These are phyloP conservation scores for Orchesella flavescens DNA, from an alignment of 2,888 invertebrate genomes.

Conservation along the genomic window DNA sequence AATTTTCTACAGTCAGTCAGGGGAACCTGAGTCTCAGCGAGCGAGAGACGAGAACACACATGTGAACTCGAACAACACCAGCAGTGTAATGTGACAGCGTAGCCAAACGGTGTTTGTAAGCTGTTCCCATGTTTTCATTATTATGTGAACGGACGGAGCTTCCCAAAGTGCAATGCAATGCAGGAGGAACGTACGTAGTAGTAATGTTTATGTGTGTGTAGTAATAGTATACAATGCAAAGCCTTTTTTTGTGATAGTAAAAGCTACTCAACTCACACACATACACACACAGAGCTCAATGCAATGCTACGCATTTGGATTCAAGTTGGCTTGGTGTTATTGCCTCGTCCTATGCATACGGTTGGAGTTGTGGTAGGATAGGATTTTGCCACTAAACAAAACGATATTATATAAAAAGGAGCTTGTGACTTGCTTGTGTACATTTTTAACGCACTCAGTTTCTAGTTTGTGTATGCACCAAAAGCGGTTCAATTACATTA, in stretches of 20 bases:
- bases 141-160: slow-evolving; percentile 46
- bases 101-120: slow-evolving; percentile 51
- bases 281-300: not conserved
- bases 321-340: slow-evolving; percentile 40
- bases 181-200: slow-evolving; percentile 5
- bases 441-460: slow-evolving; percentile 26
- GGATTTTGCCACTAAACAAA: slow-evolving; percentile 57
- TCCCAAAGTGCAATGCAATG: slow-evolving; percentile 22
- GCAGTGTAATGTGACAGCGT: slow-evolving; percentile 67
- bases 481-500: slow-evolving; percentile 4
- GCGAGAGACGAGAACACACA: slow-evolving; percentile 59
- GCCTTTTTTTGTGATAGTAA: slow-evolving; percentile 44
- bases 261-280: slow-evolving; percentile 13
- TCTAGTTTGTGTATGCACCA: slow-evolving; percentile 23
- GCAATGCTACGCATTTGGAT: slow-evolving; percentile 34
- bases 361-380: slow-evolving; percentile 58
- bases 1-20: slow-evolving; percentile 38
- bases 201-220: not conserved
- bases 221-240: slow-evolving; percentile 32
- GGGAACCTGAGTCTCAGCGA: slow-evolving; percentile 47
- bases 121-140: slow-evolving; percentile 48
- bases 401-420: slow-evolving; percentile 24
- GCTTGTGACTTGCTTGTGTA: slow-evolving; percentile 28
- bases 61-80: slow-evolving; percentile 66
- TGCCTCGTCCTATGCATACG: slow-evolving; percentile 56